phyloP scores from a whole-genome alignment of 2,888 invertebrate genomes.

The Lithophane leautieri region DNA sequence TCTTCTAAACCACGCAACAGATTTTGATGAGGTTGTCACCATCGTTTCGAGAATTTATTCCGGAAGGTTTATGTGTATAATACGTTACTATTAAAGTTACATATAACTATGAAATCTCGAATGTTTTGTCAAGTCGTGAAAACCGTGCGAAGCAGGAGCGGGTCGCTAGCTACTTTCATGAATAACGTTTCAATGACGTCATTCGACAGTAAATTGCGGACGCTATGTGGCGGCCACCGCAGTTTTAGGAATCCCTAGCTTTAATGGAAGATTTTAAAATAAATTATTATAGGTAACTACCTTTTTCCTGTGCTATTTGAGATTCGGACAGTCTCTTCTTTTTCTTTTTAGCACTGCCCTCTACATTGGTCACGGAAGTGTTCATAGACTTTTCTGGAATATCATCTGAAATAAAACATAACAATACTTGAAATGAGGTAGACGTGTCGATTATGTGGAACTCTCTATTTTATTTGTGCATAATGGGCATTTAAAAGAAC shows the following conservation, averaged over 20 bases:
- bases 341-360: conserved; percentile 47
- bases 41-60: too few relatives aligned
- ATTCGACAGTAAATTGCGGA: not conserved
- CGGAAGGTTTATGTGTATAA: too few relatives aligned
- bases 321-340: conserved; percentile 47
- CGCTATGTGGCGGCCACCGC: not conserved
- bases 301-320: conserved; percentile 24
- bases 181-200: not conserved
- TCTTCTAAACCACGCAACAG: too few relatives aligned
- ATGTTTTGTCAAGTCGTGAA: too few relatives aligned
- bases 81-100: too few relatives aligned
- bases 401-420: conserved; percentile 32
- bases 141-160: too few relatives aligned
- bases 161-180: not conserved
- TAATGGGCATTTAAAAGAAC: not conserved
- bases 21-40: too few relatives aligned
- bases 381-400: conserved; percentile 36
- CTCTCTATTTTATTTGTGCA: too few relatives aligned
- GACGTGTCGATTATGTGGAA: not conserved
- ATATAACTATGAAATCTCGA: too few relatives aligned
- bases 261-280: not conserved
- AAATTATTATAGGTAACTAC: conserved; percentile 9
- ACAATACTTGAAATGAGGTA: not conserved
- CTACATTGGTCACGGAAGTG: conserved; percentile 13
- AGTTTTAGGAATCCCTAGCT: too few relatives aligned